A percentile compares a stretch with the other conserved stretches of the same genome.
These are phyloP conservation scores for Pterocles gutturalis DNA, from an alignment of 2,113 vertebrate genomes.

Conservation along the genomic window DNA sequence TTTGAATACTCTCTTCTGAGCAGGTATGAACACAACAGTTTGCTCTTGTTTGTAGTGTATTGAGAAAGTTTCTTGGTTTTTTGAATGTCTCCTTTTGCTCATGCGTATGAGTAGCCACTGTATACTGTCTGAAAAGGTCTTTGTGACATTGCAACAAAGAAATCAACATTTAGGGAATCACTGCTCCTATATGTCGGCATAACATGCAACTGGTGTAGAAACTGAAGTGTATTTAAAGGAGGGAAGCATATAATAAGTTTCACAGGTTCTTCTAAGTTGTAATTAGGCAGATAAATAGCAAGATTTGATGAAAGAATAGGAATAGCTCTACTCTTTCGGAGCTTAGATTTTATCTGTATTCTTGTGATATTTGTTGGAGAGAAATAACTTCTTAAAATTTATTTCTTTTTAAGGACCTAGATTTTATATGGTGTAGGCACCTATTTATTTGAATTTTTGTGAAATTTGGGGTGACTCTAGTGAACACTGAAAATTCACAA, in stretches of 20 bases:
- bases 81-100: background rate
- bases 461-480: background rate
- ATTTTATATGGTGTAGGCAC: background rate
- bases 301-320: background rate
- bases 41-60: background rate
- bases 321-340: background rate
- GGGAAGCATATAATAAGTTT: background rate
- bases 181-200: background rate
- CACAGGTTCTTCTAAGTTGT: background rate
- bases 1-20: background rate
- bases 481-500: background rate
- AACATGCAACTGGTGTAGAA: background rate
- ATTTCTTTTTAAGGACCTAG: background rate
- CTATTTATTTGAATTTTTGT: background rate
- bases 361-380: background rate
- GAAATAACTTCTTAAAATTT: background rate
- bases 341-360: background rate
- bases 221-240: background rate
- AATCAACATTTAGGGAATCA: background rate
- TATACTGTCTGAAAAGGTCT: background rate
- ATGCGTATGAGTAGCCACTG: accelerated
- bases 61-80: background rate
- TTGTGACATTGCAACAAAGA: background rate
- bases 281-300: background rate
- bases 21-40: accelerated